Base-by-base conservation (phyloP, 2,888 invertebrate species). In the Orthonychiurus folsomi region DNA sequence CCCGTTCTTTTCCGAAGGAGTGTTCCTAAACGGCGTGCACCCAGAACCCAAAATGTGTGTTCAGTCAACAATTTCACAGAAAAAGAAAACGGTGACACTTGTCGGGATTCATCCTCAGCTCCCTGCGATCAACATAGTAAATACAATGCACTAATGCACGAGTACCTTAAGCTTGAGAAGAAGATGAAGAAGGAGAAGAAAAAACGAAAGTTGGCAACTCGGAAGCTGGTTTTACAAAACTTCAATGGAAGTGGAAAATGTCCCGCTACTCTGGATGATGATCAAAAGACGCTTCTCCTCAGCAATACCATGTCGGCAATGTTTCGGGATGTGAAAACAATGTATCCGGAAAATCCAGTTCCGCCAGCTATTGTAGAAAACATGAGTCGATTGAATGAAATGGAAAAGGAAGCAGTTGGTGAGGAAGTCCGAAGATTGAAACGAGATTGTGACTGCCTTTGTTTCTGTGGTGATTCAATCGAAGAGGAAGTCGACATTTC, bases 401-500 rank as follows among this genome's bases (percentile, higher is more conserved):
- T n/a, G n/a, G 37, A 37, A 15, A 37, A 15, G 15, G 37, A 5
- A 9, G 37, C 37, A 5, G 15, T 37, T 37, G 9, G 37, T 37
- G 37, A 52, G 23, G 52, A 52, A n/a, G 3, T 5, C n/a, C 52
- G n/a, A n/a, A 12, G 52, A 9, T 5, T 9, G 23, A 52, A 52
- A n/a, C 3, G n/a, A 20, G 52, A 52, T 3, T 55, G 55, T 18
- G 55, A 55, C 5, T 55, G 55, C 55, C 21, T 55, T 24, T 55
- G 55, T 24, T 55, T 55, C 24, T 55, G 55, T 24, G 3, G 24
- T 9, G 55, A 55, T 24, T 9, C 3, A 12, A 18, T 24, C 12
- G 15, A 24, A 5, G 9, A 5, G 9, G 37, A 37, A 37, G 37
- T 15, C n/a, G n/a, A n/a, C n/a, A n/a, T n/a, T n/a, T n/a, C n/a